Base-by-base conservation (phyloP, 2,888 invertebrate genomes). In the Noctuana brunneofusca region DNA sequence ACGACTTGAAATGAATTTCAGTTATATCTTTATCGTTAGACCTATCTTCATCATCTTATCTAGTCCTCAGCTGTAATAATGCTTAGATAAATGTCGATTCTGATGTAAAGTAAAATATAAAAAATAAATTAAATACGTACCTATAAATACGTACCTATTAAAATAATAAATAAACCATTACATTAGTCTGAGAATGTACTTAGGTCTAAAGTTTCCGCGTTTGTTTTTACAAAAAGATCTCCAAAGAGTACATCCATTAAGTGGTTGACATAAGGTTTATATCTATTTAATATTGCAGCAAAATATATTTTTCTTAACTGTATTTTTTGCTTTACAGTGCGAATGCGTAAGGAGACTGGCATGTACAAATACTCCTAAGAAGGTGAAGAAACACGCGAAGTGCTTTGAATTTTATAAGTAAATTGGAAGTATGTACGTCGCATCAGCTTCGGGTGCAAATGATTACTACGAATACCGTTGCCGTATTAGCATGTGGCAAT, bases 311-410 rank as follows among this genome's bases (percentile, higher is more conserved):
- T 8, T 22, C 46, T 46, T 56, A 52, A 48, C 38, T 46, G 43
- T n/a, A 30, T 63, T 59, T 64, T 66, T 73, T 75, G 76, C 74
- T 71, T 89, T 84, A 64, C 89, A 91, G 91, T 91, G 91, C 79
- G 89, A 72, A 90, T 91, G 89, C 89, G 91, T 65, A 87, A 84
- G 76, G 91, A 90, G 79, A 90, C 89, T 50, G 91, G 90, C 48
- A 83, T 90, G 76, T 90, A 90, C 80, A 91, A 87, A 76, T 91
- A 89, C 79, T 90, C 91, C 65, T 91, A 86, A 73, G 64, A 43
- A 53, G 48, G 20, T 43, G 43, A 52, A 52, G 57, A 57, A 20
- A 20, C 16, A 27, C 46, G 32, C 8, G 22, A 27, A 55, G 27
- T 49, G 49, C 14, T 38, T 55, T 48, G 48, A 22, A 53, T 22